Evolutionary conservation across 2,113 vertebrate genomes (phyloP).

Genomic region (Gymnogyps californianus): DNA sequence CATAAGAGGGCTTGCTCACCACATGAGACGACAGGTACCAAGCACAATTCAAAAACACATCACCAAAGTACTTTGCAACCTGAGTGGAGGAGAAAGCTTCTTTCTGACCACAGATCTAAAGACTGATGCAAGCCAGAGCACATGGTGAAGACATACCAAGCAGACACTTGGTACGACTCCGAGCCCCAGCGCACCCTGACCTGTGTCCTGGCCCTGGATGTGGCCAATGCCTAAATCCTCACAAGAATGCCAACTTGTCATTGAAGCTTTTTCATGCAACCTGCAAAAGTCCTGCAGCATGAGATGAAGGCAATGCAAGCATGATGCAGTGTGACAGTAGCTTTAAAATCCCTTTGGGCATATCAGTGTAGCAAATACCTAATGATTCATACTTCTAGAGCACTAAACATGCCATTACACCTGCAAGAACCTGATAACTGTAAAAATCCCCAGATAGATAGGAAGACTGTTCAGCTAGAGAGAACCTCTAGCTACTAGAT

Average conservation of each 20-base stretch:
- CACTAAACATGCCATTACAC: background rate
- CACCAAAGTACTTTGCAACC: background rate
- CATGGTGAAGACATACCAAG: background rate
- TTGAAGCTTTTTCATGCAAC: background rate
- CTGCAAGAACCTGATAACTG: background rate
- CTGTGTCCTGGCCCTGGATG: background rate
- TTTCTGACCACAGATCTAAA: background rate
- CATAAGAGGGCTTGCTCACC: background rate
- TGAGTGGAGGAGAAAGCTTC: background rate
- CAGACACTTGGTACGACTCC: background rate
- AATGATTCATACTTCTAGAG: background rate
- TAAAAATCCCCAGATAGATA: background rate
- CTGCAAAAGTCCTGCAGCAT: background rate
- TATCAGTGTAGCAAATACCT: background rate
- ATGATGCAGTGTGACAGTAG: background rate
- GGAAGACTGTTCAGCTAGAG: background rate
- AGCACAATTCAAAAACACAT: background rate
- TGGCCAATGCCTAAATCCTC: background rate
- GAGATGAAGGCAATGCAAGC: background rate
- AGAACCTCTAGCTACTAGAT: background rate
- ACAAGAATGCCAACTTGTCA: background rate
- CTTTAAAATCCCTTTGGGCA: background rate
- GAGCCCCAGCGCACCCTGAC: background rate
- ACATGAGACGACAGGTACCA: background rate
- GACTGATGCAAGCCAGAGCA: background rate